Evolutionary conservation across 2,888 invertebrate genomes (phyloP).

Genomic region (Iphiclides podalirius): DNA sequence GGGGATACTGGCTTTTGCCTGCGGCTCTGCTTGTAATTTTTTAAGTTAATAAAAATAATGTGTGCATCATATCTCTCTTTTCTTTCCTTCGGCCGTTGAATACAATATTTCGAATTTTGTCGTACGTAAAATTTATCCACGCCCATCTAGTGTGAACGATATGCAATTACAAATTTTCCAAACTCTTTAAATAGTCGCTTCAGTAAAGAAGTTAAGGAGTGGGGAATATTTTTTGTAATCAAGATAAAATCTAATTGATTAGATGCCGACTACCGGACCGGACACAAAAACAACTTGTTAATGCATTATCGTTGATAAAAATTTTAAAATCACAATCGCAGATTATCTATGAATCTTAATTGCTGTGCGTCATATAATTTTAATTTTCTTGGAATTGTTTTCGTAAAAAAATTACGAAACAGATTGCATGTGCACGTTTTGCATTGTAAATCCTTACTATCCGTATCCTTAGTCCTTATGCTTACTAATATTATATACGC

Average conservation of each 20-base stretch:
- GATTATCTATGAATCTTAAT: slow-evolving; percentile 48
- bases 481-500: too few species aligned
- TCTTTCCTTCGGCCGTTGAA: too few species aligned
- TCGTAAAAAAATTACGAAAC: neutral
- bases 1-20: too few species aligned
- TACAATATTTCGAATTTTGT: too few species aligned
- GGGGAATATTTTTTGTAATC: neutral
- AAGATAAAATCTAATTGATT: slow-evolving; percentile 26
- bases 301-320: slow-evolving; percentile 32
- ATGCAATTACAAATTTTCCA: too few species aligned
- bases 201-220: neutral
- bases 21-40: too few species aligned
- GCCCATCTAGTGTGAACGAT: too few species aligned
- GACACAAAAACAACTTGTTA: slow-evolving; percentile 36
- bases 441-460: too few species aligned
- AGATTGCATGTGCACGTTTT: neutral
- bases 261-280: slow-evolving; percentile 38
- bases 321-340: slow-evolving; percentile 30
- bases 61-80: too few species aligned
- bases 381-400: slow-evolving; percentile 24
- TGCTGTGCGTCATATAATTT: slow-evolving; percentile 45
- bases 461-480: too few species aligned
- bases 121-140: too few species aligned
- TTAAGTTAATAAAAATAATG: too few species aligned
- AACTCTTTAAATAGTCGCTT: neutral